Evolutionary conservation across 2,888 invertebrate species (phyloP), one percentile per base, ranked within the genome.

Genomic region (Linnaemya vulpina): DNA sequence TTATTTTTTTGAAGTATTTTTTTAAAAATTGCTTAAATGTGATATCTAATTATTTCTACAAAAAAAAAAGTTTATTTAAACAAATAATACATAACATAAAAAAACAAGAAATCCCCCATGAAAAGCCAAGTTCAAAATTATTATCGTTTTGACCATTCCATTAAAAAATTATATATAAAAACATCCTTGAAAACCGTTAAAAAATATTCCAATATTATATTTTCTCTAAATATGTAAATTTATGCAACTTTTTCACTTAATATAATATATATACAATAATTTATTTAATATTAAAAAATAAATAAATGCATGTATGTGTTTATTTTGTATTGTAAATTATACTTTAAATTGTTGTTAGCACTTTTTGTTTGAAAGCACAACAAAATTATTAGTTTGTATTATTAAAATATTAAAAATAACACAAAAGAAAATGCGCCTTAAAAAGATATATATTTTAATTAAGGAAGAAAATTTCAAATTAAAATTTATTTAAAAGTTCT

Each of bases 331-430:
- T 35, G 65, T 75, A 60, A 75, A 17, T 51, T 49, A 25, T 60
- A 40, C 35, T 40, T 65, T 38, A 73, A 78, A 60, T 53, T 75
- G 55, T 81, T 77, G 82, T 82, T 78, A 82, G 82, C 85, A 85
- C 85, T 85, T 82, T 82, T 82, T 85, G 78, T 82, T 85, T 82
- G 40, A 78, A 75, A 85, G 85, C 85, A 85, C 85, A 85, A 82
- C 65, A 82, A 63, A 70, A 74, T 3, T 5, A 2, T 65, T 62
- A 40, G 25, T 71, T 49, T 40, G 10, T 60, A 58, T 55, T 53
- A 30, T 38, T 68, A 13, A n/a, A 25, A 77, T 25, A 53, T 63
- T 35, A 9, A 15, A 46, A 60, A 80, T 9, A 68, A 63, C 43
- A 49, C 38, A 76, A 76, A 51, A 30, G 30, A 30, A 76, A 77